Conservation (phyloP, 1,140 invertebrate genomes). For the Ditylenchus dipsaci region DNA sequence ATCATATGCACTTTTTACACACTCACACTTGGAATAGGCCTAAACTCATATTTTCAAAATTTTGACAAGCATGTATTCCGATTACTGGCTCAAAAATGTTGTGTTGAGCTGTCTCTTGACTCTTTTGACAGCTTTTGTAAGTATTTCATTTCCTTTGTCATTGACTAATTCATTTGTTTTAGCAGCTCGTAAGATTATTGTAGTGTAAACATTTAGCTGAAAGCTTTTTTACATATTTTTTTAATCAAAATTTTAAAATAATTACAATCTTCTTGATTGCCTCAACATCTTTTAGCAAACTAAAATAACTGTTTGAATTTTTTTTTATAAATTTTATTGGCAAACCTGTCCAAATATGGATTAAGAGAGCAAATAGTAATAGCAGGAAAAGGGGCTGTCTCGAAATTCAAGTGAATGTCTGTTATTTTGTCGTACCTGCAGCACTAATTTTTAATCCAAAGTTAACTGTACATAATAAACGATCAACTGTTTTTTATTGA, state of each 20-base stretch:
- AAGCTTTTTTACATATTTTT: slow-evolving; percentile 4
- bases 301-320: too few species aligned
- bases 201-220: slow-evolving; percentile 38
- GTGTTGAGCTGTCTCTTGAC: not conserved
- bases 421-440: not conserved
- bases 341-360: slow-evolving; percentile 42
- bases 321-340: too few species aligned
- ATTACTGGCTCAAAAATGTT: slow-evolving; percentile 1
- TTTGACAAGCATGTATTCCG: slow-evolving; percentile 6
- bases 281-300: slow-evolving; percentile 39
- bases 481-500: too few species aligned
- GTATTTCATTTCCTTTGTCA: not conserved
- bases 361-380: slow-evolving; percentile 52
- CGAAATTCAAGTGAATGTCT: not conserved
- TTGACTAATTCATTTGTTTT: slow-evolving; percentile 34
- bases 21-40: slow-evolving; percentile 21
- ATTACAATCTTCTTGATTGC: slow-evolving; percentile 44
- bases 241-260: not conserved
- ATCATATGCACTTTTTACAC: slow-evolving; percentile 23
- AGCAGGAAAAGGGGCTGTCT: slow-evolving; percentile 43
- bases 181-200: slow-evolving; percentile 29
- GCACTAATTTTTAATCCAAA: too few species aligned
- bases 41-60: not conserved
- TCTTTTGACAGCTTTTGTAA: slow-evolving; percentile 10
- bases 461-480: too few species aligned